Conservation (phyloP, 1,140 invertebrate species). For the Helicoverpa armigera region DNA sequence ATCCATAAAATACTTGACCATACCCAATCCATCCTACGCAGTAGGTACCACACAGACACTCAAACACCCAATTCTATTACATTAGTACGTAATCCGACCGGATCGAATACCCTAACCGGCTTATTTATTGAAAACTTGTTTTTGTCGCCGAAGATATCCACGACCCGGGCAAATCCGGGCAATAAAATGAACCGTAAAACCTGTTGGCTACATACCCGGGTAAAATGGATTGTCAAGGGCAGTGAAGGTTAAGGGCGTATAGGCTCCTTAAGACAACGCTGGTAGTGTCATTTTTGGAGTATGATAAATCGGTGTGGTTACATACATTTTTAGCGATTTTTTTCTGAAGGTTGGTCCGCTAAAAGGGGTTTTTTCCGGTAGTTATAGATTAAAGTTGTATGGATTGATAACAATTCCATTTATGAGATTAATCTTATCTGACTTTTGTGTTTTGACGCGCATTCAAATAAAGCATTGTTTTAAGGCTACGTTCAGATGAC, state of each 20-base stretch:
- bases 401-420: no score
- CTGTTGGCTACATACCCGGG: conserved; percentile 55
- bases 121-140: conserved; percentile 59
- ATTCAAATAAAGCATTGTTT: no score
- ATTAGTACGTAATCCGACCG: conserved; percentile 33
- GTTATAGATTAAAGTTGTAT: no score
- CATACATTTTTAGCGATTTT: conserved; percentile 23
- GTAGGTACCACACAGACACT: background rate
- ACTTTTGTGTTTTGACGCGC: no score
- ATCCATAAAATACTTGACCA: background rate
- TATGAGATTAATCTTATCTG: no score
- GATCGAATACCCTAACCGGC: conserved; percentile 15
- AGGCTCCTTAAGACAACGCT: conserved; percentile 36
- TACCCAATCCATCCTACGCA: background rate
- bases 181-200: conserved; percentile 61
- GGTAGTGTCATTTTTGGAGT: conserved; percentile 23
- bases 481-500: no score
- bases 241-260: conserved; percentile 55
- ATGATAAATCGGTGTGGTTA: conserved; percentile 6
- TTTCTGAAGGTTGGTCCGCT: background rate
- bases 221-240: conserved; percentile 60
- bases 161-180: conserved; percentile 44
- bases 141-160: conserved; percentile 53
- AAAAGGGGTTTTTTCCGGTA: background rate
- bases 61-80: conserved; percentile 21